Conservation (phyloP, 1,140 invertebrate species). For the Macrobrachium nipponense region DNA sequence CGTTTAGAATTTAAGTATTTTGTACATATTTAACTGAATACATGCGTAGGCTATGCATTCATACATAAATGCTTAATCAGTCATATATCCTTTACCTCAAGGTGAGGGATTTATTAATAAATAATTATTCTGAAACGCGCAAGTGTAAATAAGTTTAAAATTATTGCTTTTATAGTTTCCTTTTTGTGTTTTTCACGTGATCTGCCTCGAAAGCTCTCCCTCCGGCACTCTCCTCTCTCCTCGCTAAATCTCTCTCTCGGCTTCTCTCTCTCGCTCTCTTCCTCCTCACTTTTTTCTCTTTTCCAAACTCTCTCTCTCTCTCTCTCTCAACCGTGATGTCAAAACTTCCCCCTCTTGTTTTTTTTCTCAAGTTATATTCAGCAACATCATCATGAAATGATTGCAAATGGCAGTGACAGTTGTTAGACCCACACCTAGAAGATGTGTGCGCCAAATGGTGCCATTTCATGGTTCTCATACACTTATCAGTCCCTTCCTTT, state of each 20-base stretch:
- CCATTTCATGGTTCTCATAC: no score
- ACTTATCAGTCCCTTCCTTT: no score
- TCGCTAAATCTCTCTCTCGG: background rate
- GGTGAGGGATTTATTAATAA: no score
- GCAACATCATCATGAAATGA: background rate
- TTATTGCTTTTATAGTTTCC: no score
- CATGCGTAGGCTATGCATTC: background rate
- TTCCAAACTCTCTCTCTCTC: background rate
- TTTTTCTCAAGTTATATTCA: background rate
- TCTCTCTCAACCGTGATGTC: background rate
- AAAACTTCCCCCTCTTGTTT: background rate
- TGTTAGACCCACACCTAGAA: no score
- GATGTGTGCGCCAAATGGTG: no score
- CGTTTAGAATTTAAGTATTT: no score
- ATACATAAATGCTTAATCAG: background rate
- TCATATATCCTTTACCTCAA: background rate
- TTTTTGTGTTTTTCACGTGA: background rate
- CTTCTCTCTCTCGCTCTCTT: background rate
- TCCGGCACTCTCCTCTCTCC: slow-evolving; percentile 1
- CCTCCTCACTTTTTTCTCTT: no score
- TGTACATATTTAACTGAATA: no score
- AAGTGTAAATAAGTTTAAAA: no score
- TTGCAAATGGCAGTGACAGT: background rate
- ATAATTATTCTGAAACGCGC: no score
- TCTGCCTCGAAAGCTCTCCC: background rate